phyloP scores from a whole-genome alignment of 2,888 invertebrate genomes.

The Troides helena region DNA sequence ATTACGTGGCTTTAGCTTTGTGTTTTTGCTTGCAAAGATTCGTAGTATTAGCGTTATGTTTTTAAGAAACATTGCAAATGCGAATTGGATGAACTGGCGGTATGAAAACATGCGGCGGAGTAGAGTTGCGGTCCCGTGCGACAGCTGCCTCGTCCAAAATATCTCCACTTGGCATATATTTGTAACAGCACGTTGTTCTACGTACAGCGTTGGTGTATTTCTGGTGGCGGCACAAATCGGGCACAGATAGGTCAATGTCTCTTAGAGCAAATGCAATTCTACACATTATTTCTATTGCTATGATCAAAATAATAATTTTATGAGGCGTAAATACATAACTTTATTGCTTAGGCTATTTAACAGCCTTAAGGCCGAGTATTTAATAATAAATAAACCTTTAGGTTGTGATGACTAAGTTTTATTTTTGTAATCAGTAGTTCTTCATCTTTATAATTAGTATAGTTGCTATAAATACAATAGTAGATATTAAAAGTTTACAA shows the following conservation, averaged over 20 bases:
- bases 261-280: constrained; percentile 45
- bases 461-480: background rate
- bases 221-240: constrained; percentile 48
- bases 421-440: background rate
- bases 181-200: constrained; percentile 41
- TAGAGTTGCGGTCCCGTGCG: constrained; percentile 53
- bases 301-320: background rate
- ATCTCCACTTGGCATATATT: constrained; percentile 61
- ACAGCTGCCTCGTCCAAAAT: constrained; percentile 69
- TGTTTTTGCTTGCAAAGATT: constrained; percentile 11
- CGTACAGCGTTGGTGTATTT: constrained; percentile 41
- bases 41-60: constrained; percentile 4
- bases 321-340: too few species aligned
- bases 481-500: background rate
- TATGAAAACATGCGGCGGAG: constrained; percentile 37
- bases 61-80: constrained; percentile 10
- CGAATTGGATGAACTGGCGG: constrained; percentile 21
- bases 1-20: background rate
- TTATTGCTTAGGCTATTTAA: background rate
- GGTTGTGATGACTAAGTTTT: background rate
- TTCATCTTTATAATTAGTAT: background rate
- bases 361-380: background rate
- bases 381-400: background rate
- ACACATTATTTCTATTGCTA: constrained; percentile 4
- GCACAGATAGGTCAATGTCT: constrained; percentile 76